phyloP scores from a whole-genome alignment of 2,888 invertebrate genomes.

The Leuctra nigra region DNA sequence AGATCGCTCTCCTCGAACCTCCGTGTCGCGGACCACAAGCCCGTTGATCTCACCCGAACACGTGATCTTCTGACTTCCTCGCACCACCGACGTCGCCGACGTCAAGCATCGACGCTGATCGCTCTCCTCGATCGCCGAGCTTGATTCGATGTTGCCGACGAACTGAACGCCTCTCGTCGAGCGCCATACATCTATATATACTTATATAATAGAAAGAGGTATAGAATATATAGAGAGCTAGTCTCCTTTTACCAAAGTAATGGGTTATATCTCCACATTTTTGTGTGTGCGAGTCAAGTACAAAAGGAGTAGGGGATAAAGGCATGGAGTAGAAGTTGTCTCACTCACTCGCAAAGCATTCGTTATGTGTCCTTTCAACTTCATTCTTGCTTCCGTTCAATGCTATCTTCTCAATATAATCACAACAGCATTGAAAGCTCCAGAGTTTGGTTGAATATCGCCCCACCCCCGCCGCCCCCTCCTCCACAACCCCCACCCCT shows the following conservation, averaged over 20 bases:
- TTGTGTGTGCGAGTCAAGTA: constrained; percentile 30
- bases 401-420: constrained; percentile 30
- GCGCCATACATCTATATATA: constrained; percentile 28
- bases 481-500: constrained; percentile 28
- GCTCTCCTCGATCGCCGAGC: constrained; percentile 9
- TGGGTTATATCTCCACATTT: constrained; percentile 30
- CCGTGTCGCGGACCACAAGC: background rate
- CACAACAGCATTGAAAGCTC: constrained; percentile 32
- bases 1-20: too few species aligned
- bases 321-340: constrained; percentile 24
- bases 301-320: constrained; percentile 29
- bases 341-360: constrained; percentile 5
- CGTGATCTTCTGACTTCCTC: too few species aligned
- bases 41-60: background rate
- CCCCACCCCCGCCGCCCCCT: constrained; percentile 18
- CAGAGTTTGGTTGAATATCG: constrained; percentile 39
- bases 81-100: constrained; percentile 1
- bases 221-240: constrained; percentile 20
- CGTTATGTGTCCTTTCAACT: constrained; percentile 25
- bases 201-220: constrained; percentile 26
- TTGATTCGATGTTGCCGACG: constrained; percentile 10
- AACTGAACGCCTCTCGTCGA: constrained; percentile 25
- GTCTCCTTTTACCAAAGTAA: constrained; percentile 28
- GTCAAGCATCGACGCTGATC: constrained; percentile 1
- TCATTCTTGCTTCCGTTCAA: constrained; percentile 29